Percentiles rank a stretch among this genome's conserved stretches.
These are phyloP conservation scores for Malurus alboscapulatus DNA, from an alignment of 2,113 vertebrate genomes.

Conservation along the genomic window DNA sequence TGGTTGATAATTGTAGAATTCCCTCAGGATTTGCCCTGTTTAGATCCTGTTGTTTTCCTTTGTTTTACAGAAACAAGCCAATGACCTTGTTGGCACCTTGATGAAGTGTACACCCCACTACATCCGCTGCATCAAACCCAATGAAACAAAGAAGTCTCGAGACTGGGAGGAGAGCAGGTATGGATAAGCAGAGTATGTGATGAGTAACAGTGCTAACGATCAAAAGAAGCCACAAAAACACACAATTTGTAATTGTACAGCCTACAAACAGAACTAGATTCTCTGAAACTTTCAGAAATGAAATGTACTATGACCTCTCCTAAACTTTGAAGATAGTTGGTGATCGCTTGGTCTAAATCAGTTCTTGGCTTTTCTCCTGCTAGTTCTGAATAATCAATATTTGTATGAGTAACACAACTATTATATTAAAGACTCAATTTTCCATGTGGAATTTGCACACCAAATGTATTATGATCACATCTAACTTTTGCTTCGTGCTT, in stretches of 20 bases:
- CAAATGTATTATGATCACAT: not conserved
- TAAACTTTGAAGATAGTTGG: not conserved
- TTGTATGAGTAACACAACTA: not conserved
- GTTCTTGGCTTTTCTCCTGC: not conserved
- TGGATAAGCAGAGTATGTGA: not conserved
- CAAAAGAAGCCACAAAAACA: not conserved
- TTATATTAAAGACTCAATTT: not conserved
- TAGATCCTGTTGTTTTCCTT: not conserved
- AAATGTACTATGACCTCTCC: not conserved
- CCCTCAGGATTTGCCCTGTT: not conserved
- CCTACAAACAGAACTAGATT: not conserved
- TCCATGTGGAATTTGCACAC: not conserved
- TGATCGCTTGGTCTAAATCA: not conserved
- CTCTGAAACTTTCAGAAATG: not conserved
- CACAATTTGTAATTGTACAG: not conserved
- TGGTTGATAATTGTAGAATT: not conserved
- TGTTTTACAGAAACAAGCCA: conserved; percentile 91
- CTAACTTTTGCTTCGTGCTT: not conserved
- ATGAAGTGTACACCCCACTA: conserved; percentile 99
- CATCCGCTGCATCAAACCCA: conserved; percentile 98
- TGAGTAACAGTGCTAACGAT: not conserved
- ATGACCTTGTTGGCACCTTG: conserved; percentile 93
- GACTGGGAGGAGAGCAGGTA: conserved; percentile 99
- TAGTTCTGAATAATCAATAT: not conserved
- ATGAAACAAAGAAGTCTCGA: conserved; percentile 93